Evolutionary conservation across 2,888 invertebrate species (phyloP), one percentile per base, ranked within the genome.

Genomic region (Artemia sinica): DNA sequence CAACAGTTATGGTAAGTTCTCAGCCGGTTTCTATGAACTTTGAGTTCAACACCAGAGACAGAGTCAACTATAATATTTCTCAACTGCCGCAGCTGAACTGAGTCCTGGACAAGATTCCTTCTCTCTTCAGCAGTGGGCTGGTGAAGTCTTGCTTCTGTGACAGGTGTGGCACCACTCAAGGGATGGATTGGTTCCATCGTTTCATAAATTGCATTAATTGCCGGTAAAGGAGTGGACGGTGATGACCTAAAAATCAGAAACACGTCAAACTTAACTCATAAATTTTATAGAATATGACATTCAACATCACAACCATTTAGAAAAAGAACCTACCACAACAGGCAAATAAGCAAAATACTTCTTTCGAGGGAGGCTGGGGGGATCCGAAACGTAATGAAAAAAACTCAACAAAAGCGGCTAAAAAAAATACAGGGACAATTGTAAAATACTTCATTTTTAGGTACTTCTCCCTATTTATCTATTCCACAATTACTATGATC

Each of bases 1-100:
- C 90, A 86, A 73, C 89, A 89, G 67, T 84, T 84, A 71, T 82
- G 82, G 77, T 87, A 88, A 71, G 85, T 85, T 72, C 87, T 83
- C 18, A 89, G 80, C 41, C 88, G 83, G 75, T 87, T 85, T 71
- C 89, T 79, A 74, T 85, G 84, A 14, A 82, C 83, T 73, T 83
- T 82, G 72, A 85, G 78, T 69, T 80, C 79, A 50, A 86, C 79
- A 8, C 85, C 84, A 69, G 80, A 78, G 51, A 77, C 78, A 2
- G 82, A 80, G 69, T 81, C 78, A 72, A 80, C 81, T 68, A 86
- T 79, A 76, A 84, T 83, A 72, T 84, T 82, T 77, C 83, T 85
- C 70, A 86, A 77, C 74, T 83, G 82, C 72, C 84, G 78, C 18
- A 86, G 76, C 48, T 85, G 84, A 6, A 80, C 78, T 8, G 83